These are phyloP conservation scores for Clarias platycephalus DNA, from an alignment of 2,797 vertebrate species.

Conservation along the genomic window DNA sequence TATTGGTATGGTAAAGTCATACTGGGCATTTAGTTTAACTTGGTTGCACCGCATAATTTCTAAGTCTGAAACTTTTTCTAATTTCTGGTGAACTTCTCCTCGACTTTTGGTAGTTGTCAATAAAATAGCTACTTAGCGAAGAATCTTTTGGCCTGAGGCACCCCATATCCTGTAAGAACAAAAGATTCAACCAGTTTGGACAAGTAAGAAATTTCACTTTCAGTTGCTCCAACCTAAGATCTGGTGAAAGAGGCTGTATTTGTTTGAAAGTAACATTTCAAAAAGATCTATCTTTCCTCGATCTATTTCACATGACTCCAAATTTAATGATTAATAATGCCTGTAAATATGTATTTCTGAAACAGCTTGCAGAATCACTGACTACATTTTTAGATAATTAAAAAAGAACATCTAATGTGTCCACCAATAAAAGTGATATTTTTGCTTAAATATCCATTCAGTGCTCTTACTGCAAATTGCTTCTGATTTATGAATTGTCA, in stretches of 20 bases:
- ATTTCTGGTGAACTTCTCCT: neutral
- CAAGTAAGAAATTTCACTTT: neutral
- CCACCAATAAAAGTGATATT: neutral
- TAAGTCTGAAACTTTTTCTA: neutral
- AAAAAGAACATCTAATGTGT: neutral
- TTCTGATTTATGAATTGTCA: neutral
- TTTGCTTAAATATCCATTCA: neutral
- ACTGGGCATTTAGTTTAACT: neutral
- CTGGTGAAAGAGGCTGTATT: neutral
- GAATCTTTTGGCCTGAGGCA: neutral
- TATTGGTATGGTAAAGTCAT: neutral
- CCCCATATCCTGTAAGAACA: neutral
- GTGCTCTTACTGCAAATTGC: neutral
- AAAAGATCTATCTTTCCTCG: neutral
- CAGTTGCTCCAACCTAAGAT: neutral
- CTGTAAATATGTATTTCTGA: neutral
- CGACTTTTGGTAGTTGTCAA: neutral
- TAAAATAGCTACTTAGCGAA: neutral
- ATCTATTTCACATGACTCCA: neutral
- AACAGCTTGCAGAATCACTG: neutral
- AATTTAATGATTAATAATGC: neutral
- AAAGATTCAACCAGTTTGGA: neutral
- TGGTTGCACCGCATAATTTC: neutral
- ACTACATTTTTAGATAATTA: neutral
- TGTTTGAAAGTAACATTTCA: slow-evolving; percentile 1